Base-by-base conservation (phyloP, 2,797 vertebrate genomes). In the Paedocypris micromegethes region DNA sequence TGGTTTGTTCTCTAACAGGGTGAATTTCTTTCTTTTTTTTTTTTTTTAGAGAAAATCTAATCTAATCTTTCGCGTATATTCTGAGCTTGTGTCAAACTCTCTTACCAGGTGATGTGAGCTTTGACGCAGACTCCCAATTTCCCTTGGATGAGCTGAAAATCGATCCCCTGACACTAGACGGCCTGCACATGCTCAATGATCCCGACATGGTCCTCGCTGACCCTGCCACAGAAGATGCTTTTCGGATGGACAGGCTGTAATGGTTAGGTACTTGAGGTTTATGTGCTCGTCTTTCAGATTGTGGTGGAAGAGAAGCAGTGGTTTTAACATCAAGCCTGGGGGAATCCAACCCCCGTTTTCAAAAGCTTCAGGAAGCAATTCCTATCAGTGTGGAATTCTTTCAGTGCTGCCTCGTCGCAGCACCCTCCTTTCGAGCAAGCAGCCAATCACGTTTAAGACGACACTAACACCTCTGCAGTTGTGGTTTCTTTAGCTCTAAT, bases 91-190 rank as follows among this genome's bases (percentile, higher is more conserved):
- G 23, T 23, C 23, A 23, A 23, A 23, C 23, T 23, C 23, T 23
- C 23, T 23, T 23, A 23, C 23, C 92, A 0, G 92, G 93, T 0
- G 96, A 99, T 0, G 93, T 98, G 84, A 92, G 92, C 88, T 99
- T 99, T 4, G 96, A 99, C 50, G 81, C 94, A 0, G 97, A 99
- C 90, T 94, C 92, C 80, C 96, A 97, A 80, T 99, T 99, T 81
- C 97, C 97, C 2, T 84, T 99, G 88, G 96, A 99, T 1, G 97
- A 99, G 89, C 91, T 99, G 76, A 98, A 98, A 91, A 99, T 99
- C 39, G 97, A 98, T 85, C 97, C 97, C 3, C 89, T 99, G 74
- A 99, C 97, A 69, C 77, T 99, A 81, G 96, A 99, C 9, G 97
- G 97, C 82, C 91, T 99, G 73, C 97, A 99, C 90, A 99, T 92